Evolutionary conservation across 2,113 vertebrate species (phyloP).

Genomic region (Sander lucioperca): DNA sequence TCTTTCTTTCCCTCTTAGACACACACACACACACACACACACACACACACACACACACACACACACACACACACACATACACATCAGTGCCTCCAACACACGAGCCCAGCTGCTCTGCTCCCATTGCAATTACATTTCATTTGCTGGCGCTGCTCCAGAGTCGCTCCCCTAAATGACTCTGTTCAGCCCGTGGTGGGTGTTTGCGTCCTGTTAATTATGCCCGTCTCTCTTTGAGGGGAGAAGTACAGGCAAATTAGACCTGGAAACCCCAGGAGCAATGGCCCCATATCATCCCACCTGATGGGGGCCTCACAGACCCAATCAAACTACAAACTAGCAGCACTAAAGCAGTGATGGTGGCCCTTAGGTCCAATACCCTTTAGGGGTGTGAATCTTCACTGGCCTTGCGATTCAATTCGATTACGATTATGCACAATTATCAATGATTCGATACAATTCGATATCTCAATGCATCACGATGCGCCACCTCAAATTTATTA

Average conservation of each 20-base stretch:
- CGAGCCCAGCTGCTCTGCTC: constrained; percentile 66
- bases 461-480: too few relatives aligned
- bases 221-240: constrained; percentile 65
- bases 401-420: too few relatives aligned
- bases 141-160: constrained; percentile 78
- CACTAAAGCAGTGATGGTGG: constrained; percentile 35
- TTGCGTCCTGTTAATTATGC: constrained; percentile 77
- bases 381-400: too few relatives aligned
- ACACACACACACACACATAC: too few relatives aligned
- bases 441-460: too few relatives aligned
- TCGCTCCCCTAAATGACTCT: constrained; percentile 77
- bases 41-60: constrained; percentile 62
- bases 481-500: too few relatives aligned
- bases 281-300: constrained; percentile 62
- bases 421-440: too few relatives aligned
- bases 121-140: constrained; percentile 83
- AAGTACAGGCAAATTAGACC: constrained; percentile 73
- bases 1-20: constrained; percentile 32
- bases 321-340: constrained; percentile 61
- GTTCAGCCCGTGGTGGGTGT: constrained; percentile 71
- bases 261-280: constrained; percentile 49
- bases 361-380: constrained; percentile 17
- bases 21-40: constrained; percentile 64
- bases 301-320: constrained; percentile 60
- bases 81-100: constrained; percentile 62